Evolutionary conservation across 2,113 vertebrate genomes (phyloP).

Genomic region (Setophaga petechia): DNA sequence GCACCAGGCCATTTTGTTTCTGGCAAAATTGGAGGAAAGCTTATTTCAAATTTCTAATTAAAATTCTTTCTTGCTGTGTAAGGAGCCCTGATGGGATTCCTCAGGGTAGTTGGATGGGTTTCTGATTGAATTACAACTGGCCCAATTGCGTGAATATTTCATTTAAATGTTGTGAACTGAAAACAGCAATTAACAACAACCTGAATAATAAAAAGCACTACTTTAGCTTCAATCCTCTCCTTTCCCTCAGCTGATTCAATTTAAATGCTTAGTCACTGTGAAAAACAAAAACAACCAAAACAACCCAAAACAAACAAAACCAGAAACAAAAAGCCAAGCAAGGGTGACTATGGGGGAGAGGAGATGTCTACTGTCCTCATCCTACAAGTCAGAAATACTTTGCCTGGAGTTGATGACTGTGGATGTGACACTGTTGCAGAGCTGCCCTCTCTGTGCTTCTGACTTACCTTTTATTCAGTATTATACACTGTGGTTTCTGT

Average conservation of each 20-base stretch:
- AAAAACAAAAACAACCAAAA: neutral
- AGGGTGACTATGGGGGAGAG: neutral
- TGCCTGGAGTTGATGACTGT: neutral
- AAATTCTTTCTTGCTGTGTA: constrained; percentile 21
- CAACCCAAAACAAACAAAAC: neutral
- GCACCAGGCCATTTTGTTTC: constrained; percentile 27
- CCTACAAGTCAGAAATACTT: neutral
- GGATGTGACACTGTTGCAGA: neutral
- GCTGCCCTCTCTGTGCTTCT: neutral
- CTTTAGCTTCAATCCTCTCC: constrained; percentile 47
- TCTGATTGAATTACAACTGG: constrained; percentile 39
- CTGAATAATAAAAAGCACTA: constrained; percentile 43
- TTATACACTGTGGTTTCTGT: neutral
- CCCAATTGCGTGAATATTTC: constrained; percentile 25
- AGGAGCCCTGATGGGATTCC: constrained; percentile 50
- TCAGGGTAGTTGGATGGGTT: constrained; percentile 32
- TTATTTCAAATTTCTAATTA: constrained; percentile 51
- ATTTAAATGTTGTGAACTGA: constrained; percentile 45
- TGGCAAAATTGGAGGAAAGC: constrained; percentile 14
- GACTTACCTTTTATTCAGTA: neutral
- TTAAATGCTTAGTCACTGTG: constrained; percentile 6
- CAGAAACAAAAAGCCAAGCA: neutral
- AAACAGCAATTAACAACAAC: constrained; percentile 40
- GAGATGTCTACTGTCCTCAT: rapidly evolving
- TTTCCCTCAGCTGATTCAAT: constrained; percentile 24